These are phyloP conservation scores for Pantherophis vulpinus DNA, from an alignment of 2,797 vertebrate species.

Conservation along the genomic window DNA sequence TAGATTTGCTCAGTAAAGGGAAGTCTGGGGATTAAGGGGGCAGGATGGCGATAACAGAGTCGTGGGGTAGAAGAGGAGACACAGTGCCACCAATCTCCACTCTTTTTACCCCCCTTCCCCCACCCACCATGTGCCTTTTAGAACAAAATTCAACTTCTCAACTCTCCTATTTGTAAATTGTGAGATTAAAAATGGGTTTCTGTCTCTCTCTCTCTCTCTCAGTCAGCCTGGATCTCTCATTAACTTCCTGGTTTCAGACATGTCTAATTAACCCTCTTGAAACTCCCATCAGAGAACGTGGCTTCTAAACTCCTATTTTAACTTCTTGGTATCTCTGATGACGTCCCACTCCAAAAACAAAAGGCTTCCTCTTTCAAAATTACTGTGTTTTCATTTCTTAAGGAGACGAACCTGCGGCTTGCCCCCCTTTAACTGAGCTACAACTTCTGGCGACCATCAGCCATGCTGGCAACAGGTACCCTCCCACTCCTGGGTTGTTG, in stretches of 20 bases:
- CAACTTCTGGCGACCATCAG: not conserved
- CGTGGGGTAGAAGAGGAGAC: not conserved
- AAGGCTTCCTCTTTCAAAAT: not conserved
- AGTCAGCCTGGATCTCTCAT: not conserved
- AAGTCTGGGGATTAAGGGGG: not conserved
- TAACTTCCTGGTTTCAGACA: not conserved
- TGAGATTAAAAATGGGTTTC: not conserved
- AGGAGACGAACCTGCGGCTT: not conserved
- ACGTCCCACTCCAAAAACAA: not conserved
- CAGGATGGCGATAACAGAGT: not conserved
- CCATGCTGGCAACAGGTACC: not conserved
- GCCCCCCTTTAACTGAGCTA: not conserved
- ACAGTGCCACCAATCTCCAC: not conserved
- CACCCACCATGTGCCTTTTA: not conserved
- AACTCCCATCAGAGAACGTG: not conserved
- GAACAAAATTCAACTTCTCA: not conserved
- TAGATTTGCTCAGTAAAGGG: not conserved
- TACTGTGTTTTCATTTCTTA: not conserved
- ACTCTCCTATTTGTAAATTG: not conserved
- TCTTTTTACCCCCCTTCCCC: not conserved
- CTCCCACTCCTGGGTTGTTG: not conserved
- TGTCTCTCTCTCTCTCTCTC: too few relatives aligned
- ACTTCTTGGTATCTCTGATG: not conserved
- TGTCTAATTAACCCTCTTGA: not conserved
- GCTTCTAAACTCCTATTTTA: not conserved